These are phyloP conservation scores for Galeopsomyia nigrocyanea DNA, from an alignment of 2,888 invertebrate genomes.

Conservation along the genomic window DNA sequence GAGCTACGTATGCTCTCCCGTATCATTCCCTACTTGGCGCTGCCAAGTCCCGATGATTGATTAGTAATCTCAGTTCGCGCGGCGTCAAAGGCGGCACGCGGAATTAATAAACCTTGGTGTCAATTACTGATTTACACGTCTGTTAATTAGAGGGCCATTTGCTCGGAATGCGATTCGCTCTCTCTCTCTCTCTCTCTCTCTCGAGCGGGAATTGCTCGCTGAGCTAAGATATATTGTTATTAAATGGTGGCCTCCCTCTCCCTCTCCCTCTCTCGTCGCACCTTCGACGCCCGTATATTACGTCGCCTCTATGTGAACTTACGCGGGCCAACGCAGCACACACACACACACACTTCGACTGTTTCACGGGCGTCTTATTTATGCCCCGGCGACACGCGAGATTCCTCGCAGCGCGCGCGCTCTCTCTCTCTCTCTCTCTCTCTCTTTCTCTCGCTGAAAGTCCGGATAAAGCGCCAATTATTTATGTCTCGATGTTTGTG, in stretches of 20 bases:
- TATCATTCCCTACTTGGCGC: no score
- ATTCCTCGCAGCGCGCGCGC: constrained; percentile 19
- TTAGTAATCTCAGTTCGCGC: constrained; percentile 1
- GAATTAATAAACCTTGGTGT: constrained; percentile 20
- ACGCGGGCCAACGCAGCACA: no score
- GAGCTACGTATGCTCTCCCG: no score
- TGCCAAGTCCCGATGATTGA: constrained; percentile 1
- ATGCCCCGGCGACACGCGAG: constrained; percentile 53
- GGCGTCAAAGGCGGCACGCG: neutral
- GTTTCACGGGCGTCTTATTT: constrained; percentile 49
- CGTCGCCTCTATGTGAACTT: constrained; percentile 46
- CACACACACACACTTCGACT: constrained; percentile 3
- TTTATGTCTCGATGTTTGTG: no score
- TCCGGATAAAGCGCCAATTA: no score
- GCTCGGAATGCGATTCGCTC: constrained; percentile 26
- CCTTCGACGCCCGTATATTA: constrained; percentile 49
- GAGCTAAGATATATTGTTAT: constrained; percentile 68
- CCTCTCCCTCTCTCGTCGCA: constrained; percentile 58
- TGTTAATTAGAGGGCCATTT: constrained; percentile 28
- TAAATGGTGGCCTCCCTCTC: constrained; percentile 64
- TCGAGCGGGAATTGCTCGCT: constrained; percentile 33
- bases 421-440: no score
- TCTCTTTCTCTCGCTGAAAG: no score
- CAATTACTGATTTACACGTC: constrained; percentile 41
- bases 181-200: constrained; percentile 1